Evolutionary conservation across 2,797 vertebrate species (phyloP).

Genomic region (Pachyuromys duprasi): DNA sequence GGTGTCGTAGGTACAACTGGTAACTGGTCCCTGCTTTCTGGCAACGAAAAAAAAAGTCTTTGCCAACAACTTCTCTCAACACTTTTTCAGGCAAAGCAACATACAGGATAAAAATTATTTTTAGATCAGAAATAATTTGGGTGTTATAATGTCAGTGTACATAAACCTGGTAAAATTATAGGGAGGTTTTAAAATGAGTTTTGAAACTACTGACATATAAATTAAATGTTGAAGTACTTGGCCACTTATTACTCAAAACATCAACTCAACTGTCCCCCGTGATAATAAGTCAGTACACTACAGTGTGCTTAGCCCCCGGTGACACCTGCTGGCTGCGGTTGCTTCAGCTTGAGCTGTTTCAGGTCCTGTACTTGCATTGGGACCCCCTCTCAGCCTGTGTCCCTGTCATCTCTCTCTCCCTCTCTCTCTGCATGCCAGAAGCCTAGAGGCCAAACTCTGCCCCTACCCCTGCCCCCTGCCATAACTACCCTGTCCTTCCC

Average conservation of each 20-base stretch:
- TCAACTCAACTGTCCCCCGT: neutral
- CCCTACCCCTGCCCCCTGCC: neutral
- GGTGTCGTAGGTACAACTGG: conserved; percentile 65
- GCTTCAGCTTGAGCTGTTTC: neutral
- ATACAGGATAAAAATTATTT: conserved; percentile 79
- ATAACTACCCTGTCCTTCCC: neutral
- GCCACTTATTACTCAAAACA: conserved; percentile 81
- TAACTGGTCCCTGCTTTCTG: conserved; percentile 75
- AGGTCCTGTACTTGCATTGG: neutral
- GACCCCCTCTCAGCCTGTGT: neutral
- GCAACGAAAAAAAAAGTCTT: conserved; percentile 64
- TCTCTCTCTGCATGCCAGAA: neutral
- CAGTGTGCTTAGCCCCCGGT: neutral
- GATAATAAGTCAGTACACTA: conserved; percentile 26
- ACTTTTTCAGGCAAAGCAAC: conserved; percentile 79
- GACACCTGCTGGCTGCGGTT: neutral
- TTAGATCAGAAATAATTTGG: conserved; percentile 83
- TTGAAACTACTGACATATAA: conserved; percentile 82
- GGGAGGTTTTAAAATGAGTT: conserved; percentile 78
- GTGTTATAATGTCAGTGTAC: conserved; percentile 81
- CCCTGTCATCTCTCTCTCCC: neutral
- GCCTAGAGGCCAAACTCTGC: neutral
- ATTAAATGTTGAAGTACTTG: conserved; percentile 81
- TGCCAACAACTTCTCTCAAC: conserved; percentile 80
- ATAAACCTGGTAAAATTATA: conserved; percentile 82